Evolutionary conservation across 23 tunicate genomes (phyloP), one percentile per base, ranked within the genome.

Genomic region (Trididemnum nubilum): DNA sequence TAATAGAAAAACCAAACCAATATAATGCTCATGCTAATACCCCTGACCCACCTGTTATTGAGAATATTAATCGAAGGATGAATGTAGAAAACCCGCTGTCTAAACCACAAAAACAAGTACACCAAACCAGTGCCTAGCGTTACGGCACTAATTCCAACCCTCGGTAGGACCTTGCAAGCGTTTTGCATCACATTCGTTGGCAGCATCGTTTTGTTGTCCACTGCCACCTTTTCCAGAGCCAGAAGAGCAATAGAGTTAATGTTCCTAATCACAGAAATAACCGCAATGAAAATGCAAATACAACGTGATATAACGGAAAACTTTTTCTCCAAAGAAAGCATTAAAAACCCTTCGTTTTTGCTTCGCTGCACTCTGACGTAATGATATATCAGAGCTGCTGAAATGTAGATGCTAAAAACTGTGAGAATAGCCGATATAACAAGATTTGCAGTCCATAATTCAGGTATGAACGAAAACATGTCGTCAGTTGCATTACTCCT

Each of bases 41-140:
- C 38, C 22, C 70, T 83, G 33, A 89, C 76, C 0, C 32, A 30
- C 9, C 25, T 69, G 82, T 38, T 89, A 51, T 89, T 89, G 0
- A 89, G 81, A 19, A 36, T 61, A 30, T 40, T 32, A 32, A 89
- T 49, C 24, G 88, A 71, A 2, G 86, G 86, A 35, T 82, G 77
- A 36, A 89, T 78, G 70, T 89, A 89, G 58, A 89, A 78, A 36
- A 89, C 85, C 27, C 94, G 64, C 33, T 89, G 94, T 27, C 94
- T 58, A 12, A 86, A 63, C 94, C 94, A 89, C 52, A 89, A 72
- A 83, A 89, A 89, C 25, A 89, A 36, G 51, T 77, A 89, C 29
- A 40, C 32, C 2, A 73, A 25, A 21, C 78, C 78, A 21, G 25
- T 73, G 3, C 78, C 78, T 37, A 38, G 7, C 2, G 9, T 15